Evolutionary conservation across 2,113 vertebrate genomes (phyloP).

Genomic region (Actinemys pallida): DNA sequence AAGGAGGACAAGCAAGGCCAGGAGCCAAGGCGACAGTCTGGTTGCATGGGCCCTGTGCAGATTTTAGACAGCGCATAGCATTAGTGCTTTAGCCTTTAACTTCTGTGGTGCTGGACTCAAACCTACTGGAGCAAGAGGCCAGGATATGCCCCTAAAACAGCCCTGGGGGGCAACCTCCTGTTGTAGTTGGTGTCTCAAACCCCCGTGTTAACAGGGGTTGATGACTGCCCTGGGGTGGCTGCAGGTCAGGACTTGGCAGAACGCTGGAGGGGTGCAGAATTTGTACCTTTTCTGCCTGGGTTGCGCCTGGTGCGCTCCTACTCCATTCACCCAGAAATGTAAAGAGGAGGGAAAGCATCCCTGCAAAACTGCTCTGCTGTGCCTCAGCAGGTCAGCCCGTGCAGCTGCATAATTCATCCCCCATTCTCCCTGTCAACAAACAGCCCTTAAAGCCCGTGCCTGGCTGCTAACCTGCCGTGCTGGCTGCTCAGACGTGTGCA

Average conservation of each 20-base stretch:
- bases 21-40: accelerated
- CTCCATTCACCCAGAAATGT: neutral
- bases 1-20: neutral
- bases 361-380: neutral
- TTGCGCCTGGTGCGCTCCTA: neutral
- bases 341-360: neutral
- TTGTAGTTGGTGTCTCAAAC: neutral
- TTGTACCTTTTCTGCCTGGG: neutral
- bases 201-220: accelerated
- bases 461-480: neutral
- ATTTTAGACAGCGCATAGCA: neutral
- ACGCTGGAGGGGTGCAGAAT: accelerated
- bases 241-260: neutral
- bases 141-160: neutral
- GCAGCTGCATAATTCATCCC: neutral
- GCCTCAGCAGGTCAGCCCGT: neutral
- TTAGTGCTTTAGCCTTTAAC: neutral
- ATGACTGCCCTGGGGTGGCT: neutral
- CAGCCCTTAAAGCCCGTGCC: neutral
- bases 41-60: accelerated
- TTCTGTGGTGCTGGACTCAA: neutral
- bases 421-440: neutral
- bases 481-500: no score
- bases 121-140: neutral
- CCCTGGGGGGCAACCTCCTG: neutral